A percentile compares a stretch with the other conserved stretches of the same genome.
phyloP scores from a whole-genome alignment of 2,888 invertebrate species.

The Cantharis nigra region DNA sequence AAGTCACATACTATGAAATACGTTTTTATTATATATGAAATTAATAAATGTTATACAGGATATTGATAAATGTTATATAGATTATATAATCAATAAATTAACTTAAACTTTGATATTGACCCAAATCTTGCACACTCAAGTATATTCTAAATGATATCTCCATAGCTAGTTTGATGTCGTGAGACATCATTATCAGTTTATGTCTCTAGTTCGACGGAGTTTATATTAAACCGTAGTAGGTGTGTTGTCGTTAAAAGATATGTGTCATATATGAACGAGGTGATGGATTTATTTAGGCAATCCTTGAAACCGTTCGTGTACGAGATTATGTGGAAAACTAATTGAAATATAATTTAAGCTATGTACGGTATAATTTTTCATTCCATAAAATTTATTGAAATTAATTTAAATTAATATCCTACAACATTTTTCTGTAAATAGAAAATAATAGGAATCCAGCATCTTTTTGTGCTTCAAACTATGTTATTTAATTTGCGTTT shows the following conservation, averaged over 20 bases:
- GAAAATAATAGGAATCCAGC: neutral
- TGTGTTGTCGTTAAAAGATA: neutral
- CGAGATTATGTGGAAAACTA: neutral
- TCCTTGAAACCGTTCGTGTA: neutral
- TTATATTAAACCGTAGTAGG: neutral
- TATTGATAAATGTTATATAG: too few relatives aligned
- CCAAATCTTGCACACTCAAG: neutral
- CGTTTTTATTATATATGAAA: too few relatives aligned
- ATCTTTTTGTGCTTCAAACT: too few relatives aligned
- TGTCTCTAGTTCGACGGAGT: neutral
- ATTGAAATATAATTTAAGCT: neutral
- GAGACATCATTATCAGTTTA: too few relatives aligned
- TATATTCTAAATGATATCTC: neutral
- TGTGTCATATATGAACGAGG: neutral
- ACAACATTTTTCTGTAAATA: neutral
- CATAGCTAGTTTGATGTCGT: neutral
- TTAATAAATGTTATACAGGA: too few relatives aligned
- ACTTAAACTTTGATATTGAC: neutral
- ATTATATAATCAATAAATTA: neutral
- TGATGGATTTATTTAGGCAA: neutral
- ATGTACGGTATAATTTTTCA: neutral
- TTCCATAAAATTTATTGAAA: neutral
- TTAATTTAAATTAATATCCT: neutral
- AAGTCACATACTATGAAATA: too few relatives aligned
- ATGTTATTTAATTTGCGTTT: too few relatives aligned